These are phyloP conservation scores for Synaphobranchus kaupii DNA, from an alignment of 2,797 vertebrate species.

Conservation along the genomic window DNA sequence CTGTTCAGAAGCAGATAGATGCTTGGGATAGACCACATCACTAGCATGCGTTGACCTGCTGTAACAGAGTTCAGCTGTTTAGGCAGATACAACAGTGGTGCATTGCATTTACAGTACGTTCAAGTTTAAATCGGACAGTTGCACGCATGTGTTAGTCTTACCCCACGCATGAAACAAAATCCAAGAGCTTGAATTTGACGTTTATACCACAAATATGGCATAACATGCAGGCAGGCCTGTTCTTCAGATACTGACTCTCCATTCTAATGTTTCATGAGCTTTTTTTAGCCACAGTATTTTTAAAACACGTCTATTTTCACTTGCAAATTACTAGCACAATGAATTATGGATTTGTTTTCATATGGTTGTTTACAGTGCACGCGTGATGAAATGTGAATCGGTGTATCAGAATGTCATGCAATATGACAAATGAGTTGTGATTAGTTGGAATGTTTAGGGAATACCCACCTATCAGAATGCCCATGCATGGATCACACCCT, in stretches of 20 bases:
- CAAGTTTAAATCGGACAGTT: not conserved
- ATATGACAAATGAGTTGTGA: not conserved
- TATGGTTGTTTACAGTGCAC: not conserved
- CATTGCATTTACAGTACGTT: not conserved
- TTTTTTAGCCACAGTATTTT: not conserved
- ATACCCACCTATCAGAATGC: not conserved
- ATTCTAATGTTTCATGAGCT: not conserved
- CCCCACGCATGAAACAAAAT: not conserved
- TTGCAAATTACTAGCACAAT: too few relatives aligned
- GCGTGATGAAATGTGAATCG: not conserved
- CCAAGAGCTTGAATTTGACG: not conserved
- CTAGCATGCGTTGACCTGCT: too few relatives aligned
- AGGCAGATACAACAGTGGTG: not conserved
- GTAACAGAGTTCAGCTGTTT: not conserved
- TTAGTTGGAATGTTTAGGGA: not conserved
- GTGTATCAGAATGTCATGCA: not conserved
- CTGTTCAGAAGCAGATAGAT: not conserved
- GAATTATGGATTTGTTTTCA: not conserved
- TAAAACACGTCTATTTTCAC: not conserved
- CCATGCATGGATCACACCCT: not conserved
- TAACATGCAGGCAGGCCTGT: not conserved
- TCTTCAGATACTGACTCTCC: not conserved
- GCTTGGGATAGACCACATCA: not conserved
- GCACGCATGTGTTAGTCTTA: not conserved
- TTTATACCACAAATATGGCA: not conserved